Conservation (phyloP, 2,113 vertebrate species). For the Lontra canadensis region DNA sequence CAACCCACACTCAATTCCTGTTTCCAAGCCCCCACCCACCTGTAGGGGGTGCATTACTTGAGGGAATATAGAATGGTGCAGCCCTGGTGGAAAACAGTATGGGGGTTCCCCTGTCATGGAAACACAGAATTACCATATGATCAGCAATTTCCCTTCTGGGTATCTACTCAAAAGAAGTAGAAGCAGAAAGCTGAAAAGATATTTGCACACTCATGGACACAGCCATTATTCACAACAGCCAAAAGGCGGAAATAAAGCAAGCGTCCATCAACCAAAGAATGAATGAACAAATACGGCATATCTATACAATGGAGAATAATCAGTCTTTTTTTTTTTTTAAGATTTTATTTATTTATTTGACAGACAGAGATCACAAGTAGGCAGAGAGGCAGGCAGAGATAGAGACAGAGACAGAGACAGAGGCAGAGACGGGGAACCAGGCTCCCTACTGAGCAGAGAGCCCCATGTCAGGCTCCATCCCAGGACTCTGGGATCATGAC, state of each 20-base stretch:
- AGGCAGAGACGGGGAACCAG: too few species aligned
- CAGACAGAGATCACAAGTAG: too few species aligned
- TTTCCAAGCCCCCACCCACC: background rate
- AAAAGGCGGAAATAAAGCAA: background rate
- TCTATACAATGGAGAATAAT: background rate
- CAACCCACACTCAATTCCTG: background rate
- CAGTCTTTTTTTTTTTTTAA: too few species aligned
- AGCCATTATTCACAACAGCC: background rate
- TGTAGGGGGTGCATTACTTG: background rate
- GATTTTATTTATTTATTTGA: too few species aligned
- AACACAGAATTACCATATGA: background rate
- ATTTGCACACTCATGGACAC: background rate
- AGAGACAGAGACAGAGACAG: too few species aligned
- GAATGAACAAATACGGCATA: background rate
- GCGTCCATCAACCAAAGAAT: background rate
- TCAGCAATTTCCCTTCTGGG: background rate
- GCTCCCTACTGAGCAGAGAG: too few species aligned
- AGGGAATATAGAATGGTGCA: background rate
- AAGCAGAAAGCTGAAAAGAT: background rate
- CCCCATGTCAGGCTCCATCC: accelerated
- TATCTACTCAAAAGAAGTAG: background rate
- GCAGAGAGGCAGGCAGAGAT: too few species aligned
- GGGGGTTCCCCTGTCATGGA: background rate
- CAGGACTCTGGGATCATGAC: too few species aligned
- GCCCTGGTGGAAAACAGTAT: background rate